These are phyloP conservation scores for Heptranchias perlo DNA, from an alignment of 2,113 vertebrate genomes.

Conservation along the genomic window DNA sequence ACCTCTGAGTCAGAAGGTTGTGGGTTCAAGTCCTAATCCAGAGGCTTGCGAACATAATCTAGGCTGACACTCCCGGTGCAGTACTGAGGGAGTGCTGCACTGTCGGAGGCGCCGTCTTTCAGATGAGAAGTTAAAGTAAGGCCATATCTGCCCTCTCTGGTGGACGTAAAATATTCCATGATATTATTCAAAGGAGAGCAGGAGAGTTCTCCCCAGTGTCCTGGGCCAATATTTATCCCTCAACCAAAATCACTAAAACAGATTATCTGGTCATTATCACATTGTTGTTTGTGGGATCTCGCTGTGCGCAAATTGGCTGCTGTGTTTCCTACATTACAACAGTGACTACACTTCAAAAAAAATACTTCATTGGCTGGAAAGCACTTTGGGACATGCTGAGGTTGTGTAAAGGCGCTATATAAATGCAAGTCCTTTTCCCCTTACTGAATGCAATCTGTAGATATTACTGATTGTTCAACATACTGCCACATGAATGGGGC, in stretches of 20 bases:
- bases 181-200: not conserved
- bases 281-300: not conserved
- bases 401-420: no score
- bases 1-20: not conserved
- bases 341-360: no score
- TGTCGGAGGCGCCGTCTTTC: not conserved
- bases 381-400: no score
- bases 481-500: no score
- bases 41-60: not conserved
- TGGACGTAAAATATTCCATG: not conserved
- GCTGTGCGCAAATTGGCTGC: no score
- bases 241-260: not conserved
- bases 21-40: not conserved
- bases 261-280: not conserved
- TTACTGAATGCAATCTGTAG: no score
- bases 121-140: not conserved
- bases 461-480: no score
- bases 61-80: not conserved
- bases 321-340: no score
- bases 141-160: not conserved
- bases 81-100: not conserved
- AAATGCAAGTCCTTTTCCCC: no score
- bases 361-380: no score
- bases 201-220: no score
- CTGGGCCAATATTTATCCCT: not conserved